Percentiles rank a stretch among this genome's conserved stretches.
Evolutionary conservation across 2,113 vertebrate genomes (phyloP).

Genomic region (Phylloscopus trochilus): DNA sequence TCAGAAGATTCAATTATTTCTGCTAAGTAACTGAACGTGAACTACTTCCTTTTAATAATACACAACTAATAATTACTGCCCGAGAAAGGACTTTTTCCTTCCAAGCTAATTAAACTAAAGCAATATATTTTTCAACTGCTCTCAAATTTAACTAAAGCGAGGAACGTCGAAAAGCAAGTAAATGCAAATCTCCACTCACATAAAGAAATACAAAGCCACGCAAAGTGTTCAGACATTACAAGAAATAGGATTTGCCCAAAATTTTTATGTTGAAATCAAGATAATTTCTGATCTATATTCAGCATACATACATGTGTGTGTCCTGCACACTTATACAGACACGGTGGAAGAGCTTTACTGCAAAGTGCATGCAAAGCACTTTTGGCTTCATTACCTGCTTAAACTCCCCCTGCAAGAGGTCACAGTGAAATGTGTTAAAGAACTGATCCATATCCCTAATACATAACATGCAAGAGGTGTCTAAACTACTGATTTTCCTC

Average conservation of each 20-base stretch:
- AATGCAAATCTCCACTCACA: background rate
- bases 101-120: slow-evolving; percentile 44
- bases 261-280: accelerated
- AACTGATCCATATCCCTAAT: background rate
- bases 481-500: background rate
- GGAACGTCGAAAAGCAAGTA: background rate
- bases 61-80: slow-evolving; percentile 54
- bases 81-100: slow-evolving; percentile 18
- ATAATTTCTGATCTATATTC: background rate
- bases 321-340: background rate
- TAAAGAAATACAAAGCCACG: background rate
- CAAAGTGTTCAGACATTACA: background rate
- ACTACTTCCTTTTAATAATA: slow-evolving; percentile 51
- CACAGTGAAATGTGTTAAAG: background rate
- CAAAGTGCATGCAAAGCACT: background rate
- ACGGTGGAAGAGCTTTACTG: background rate
- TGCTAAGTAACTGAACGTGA: slow-evolving; percentile 50
- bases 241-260: background rate
- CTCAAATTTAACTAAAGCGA: slow-evolving; percentile 36
- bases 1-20: slow-evolving; percentile 66
- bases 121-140: slow-evolving; percentile 16
- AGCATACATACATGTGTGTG: accelerated
- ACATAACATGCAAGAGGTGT: background rate
- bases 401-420: background rate
- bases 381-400: background rate